Conservation (phyloP, 2,113 vertebrate species). For the Siphamia tubifer region DNA sequence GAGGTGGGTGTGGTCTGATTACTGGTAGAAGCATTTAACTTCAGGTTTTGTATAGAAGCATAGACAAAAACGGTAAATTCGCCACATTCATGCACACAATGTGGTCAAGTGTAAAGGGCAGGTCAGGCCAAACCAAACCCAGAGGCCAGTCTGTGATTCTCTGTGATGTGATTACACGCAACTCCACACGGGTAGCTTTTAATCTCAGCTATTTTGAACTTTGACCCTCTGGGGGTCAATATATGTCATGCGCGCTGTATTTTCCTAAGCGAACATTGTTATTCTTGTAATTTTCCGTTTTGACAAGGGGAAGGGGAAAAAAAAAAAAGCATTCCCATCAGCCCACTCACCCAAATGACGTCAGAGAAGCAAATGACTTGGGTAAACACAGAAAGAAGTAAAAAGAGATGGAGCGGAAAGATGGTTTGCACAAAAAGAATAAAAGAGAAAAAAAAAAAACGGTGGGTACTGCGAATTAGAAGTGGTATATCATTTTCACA, state of each 20-base stretch:
- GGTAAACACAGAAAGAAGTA: conserved; percentile 1
- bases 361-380: conserved; percentile 68
- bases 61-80: conserved; percentile 15
- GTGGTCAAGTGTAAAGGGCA: not conserved
- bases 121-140: not conserved
- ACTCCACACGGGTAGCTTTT: not conserved
- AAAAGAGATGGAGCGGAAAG: not conserved
- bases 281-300: conserved; percentile 28
- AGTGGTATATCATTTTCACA: not conserved
- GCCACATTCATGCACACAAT: not conserved
- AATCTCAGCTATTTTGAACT: conserved; percentile 29
- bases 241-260: conserved; percentile 15
- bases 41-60: not conserved
- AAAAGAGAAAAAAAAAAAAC: not conserved
- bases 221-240: conserved; percentile 17
- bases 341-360: not conserved
- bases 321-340: conserved; percentile 32
- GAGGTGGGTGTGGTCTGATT: no score
- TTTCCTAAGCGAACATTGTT: conserved; percentile 18
- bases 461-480: not conserved
- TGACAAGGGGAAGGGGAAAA: conserved; percentile 12
- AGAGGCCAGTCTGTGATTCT: conserved; percentile 3
- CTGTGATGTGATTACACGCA: conserved; percentile 1
- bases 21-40: not conserved
- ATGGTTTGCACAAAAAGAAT: not conserved